A percentile compares a stretch with the other conserved stretches of the same genome.
Conservation (phyloP, 2,888 invertebrate species). For the Portevinia maculata region DNA sequence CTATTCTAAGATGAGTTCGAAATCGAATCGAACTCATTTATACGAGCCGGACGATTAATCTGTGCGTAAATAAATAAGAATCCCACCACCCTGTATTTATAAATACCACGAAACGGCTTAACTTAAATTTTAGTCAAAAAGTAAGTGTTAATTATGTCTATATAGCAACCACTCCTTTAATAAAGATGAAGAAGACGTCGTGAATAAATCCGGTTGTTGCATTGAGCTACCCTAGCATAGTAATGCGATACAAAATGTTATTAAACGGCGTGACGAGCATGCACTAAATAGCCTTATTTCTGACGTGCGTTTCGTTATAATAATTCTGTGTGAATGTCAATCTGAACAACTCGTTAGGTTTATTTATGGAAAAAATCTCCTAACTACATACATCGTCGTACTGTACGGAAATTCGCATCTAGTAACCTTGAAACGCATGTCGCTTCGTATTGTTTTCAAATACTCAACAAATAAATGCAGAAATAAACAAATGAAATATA, state of each 20-base stretch:
- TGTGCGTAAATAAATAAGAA: too few species aligned
- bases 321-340: background rate
- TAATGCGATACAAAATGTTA: conserved; percentile 17
- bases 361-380: background rate
- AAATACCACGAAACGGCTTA: conserved; percentile 9
- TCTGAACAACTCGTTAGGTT: background rate
- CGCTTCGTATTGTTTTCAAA: background rate
- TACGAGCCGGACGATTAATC: too few species aligned
- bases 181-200: conserved; percentile 11
- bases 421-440: too few species aligned
- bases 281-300: conserved; percentile 71
- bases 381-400: too few species aligned
- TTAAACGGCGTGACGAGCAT: conserved; percentile 68
- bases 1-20: too few species aligned
- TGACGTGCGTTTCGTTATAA: conserved; percentile 15
- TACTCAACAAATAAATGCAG: background rate
- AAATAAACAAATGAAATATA: background rate
- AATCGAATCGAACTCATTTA: too few species aligned
- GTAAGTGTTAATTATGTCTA: conserved; percentile 1
- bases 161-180: background rate
- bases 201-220: conserved; percentile 27
- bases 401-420: too few species aligned
- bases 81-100: conserved; percentile 9
- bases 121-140: background rate
- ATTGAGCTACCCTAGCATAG: background rate